phyloP scores from a whole-genome alignment of 2,888 invertebrate species.

The Monoplex corrugatus region DNA sequence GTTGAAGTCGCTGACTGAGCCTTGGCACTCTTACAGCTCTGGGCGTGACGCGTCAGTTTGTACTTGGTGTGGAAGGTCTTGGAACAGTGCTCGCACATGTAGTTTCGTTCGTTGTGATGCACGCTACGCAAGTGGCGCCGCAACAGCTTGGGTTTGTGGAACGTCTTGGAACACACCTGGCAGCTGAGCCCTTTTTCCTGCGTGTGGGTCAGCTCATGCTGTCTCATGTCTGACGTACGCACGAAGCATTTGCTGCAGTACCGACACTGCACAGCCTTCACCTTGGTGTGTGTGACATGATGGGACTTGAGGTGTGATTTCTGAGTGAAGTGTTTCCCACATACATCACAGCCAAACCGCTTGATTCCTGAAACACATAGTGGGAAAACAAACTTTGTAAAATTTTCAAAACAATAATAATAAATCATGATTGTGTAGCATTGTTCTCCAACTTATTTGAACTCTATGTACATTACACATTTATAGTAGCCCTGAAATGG shows the following conservation, averaged over 20 bases:
- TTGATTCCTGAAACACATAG: slow-evolving; percentile 63
- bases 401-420: too few species aligned
- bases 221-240: slow-evolving; percentile 70
- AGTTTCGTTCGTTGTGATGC: slow-evolving; percentile 72
- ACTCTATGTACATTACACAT: too few species aligned
- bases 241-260: slow-evolving; percentile 74
- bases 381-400: background rate
- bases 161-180: slow-evolving; percentile 68
- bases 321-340: slow-evolving; percentile 74
- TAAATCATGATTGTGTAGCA: too few species aligned
- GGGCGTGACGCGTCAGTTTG: slow-evolving; percentile 71
- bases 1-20: background rate
- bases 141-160: slow-evolving; percentile 73
- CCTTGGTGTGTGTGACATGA: slow-evolving; percentile 72
- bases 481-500: too few species aligned
- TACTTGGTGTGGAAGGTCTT: slow-evolving; percentile 73
- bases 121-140: slow-evolving; percentile 73
- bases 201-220: slow-evolving; percentile 75
- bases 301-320: slow-evolving; percentile 77
- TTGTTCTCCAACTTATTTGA: too few species aligned
- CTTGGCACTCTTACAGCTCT: slow-evolving; percentile 66
- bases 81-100: slow-evolving; percentile 69
- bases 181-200: slow-evolving; percentile 70
- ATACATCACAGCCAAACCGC: slow-evolving; percentile 70
- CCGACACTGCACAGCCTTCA: slow-evolving; percentile 70